Conservation (phyloP, 2,797 vertebrate genomes). For the Lerista edwardsae region DNA sequence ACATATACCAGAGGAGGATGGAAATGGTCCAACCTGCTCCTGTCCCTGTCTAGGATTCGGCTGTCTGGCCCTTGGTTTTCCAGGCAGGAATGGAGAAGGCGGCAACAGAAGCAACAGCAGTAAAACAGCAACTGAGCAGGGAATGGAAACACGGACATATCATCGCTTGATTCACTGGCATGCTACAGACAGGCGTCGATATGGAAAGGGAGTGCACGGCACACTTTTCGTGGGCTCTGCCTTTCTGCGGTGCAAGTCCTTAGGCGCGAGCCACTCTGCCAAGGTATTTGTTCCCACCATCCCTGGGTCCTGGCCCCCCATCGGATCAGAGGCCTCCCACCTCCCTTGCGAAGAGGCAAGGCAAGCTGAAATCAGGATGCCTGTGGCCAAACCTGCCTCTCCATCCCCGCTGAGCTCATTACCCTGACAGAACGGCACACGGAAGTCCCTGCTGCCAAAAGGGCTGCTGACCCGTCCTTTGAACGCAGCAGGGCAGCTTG, state of each 20-base stretch:
- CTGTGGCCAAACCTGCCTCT: neutral
- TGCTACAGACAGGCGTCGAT: neutral
- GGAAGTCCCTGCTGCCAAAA: neutral
- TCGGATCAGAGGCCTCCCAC: neutral
- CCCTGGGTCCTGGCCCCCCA: neutral
- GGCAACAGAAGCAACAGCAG: neutral
- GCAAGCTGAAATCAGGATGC: too few relatives aligned
- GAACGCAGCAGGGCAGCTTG: neutral
- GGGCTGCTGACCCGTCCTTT: neutral
- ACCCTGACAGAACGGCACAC: neutral
- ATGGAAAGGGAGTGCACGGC: neutral
- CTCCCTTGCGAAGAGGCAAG: neutral
- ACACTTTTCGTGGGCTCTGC: neutral
- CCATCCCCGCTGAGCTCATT: neutral
- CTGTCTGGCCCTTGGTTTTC: neutral
- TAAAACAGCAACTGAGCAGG: neutral
- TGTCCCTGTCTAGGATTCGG: neutral
- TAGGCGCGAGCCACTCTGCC: neutral
- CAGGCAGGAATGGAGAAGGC: too few relatives aligned
- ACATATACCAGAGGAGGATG: too few relatives aligned
- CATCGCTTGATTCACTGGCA: too few relatives aligned
- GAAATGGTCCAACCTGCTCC: neutral
- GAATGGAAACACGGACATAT: neutral
- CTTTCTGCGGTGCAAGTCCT: neutral
- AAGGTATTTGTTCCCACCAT: neutral